These are phyloP conservation scores for Mya arenaria DNA, from an alignment of 1,140 invertebrate species.

Conservation along the genomic window DNA sequence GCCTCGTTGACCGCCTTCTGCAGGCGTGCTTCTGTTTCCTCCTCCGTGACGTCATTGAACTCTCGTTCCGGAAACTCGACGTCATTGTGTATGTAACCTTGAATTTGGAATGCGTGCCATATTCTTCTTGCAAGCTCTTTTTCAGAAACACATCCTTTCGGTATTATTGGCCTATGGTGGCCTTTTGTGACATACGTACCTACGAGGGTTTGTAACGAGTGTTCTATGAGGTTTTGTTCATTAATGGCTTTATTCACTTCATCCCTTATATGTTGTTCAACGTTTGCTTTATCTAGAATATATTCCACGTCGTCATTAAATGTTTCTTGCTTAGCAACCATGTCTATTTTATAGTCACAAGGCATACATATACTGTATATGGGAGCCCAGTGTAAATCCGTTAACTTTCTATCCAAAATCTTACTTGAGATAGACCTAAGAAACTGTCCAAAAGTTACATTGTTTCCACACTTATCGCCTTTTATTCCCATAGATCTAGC, in stretches of 20 bases:
- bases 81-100: constrained; percentile 36
- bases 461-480: constrained; percentile 1
- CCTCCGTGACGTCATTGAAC: background rate
- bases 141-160: constrained; percentile 28
- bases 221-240: background rate
- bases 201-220: background rate
- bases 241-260: background rate
- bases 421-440: background rate
- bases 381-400: constrained; percentile 29
- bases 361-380: constrained; percentile 37
- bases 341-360: background rate
- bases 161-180: background rate
- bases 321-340: constrained; percentile 35
- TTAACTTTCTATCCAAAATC: background rate
- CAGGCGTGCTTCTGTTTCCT: background rate
- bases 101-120: constrained; percentile 33
- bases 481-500: constrained; percentile 2
- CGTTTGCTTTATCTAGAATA: constrained; percentile 11
- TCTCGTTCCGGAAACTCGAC: background rate
- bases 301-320: constrained; percentile 46
- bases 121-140: constrained; percentile 8
- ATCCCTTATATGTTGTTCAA: background rate
- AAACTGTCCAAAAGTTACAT: constrained; percentile 32
- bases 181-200: constrained; percentile 38
- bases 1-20: constrained; percentile 9